Evolutionary conservation across 2,113 vertebrate species (phyloP).

Genomic region (Oreocharis arfaki): DNA sequence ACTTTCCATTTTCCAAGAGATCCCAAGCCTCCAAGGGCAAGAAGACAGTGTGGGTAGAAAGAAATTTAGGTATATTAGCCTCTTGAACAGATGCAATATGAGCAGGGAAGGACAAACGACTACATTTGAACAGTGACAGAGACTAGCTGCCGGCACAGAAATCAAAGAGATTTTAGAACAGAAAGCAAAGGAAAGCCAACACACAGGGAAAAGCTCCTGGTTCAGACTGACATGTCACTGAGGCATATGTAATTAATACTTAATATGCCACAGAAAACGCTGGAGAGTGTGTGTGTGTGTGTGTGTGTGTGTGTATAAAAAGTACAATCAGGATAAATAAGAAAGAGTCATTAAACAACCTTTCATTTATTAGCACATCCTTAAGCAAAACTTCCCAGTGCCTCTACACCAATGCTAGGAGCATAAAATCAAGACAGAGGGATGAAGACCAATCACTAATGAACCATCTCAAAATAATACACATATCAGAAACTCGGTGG

Average conservation of each 20-base stretch:
- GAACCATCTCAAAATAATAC: not conserved
- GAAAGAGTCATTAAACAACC: not conserved
- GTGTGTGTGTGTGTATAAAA: not conserved
- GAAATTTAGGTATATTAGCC: not conserved
- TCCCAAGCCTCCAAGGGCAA: not conserved
- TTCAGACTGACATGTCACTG: not conserved
- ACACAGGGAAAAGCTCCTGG: not conserved
- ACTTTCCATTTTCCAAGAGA: not conserved
- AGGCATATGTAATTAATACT: not conserved
- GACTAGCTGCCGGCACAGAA: not conserved
- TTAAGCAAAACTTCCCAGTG: not conserved
- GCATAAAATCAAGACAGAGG: not conserved
- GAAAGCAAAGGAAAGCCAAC: not conserved
- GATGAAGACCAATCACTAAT: not conserved
- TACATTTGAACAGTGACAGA: not conserved
- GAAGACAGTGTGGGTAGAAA: not conserved
- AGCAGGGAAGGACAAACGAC: not conserved
- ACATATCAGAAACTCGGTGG: not conserved
- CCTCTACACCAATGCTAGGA: not conserved
- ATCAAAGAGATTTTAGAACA: not conserved
- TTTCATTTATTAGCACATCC: not conserved
- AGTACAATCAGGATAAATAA: not conserved
- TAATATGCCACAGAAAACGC: not conserved
- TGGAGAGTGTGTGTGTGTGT: too few relatives aligned
- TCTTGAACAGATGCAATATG: not conserved